phyloP scores from a whole-genome alignment of 2,113 vertebrate genomes.

The Macaca nemestrina region DNA sequence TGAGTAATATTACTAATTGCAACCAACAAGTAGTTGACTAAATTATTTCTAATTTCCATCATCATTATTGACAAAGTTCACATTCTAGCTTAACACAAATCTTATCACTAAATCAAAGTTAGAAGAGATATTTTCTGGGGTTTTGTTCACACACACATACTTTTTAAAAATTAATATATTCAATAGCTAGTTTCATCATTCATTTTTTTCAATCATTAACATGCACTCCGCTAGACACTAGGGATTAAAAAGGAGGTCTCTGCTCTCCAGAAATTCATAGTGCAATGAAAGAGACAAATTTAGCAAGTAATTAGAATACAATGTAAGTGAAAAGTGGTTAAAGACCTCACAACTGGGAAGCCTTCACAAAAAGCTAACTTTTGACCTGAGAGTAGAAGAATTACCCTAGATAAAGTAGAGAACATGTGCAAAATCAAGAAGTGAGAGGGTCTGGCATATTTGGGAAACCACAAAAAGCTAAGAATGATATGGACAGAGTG shows the following conservation, averaged over 20 bases:
- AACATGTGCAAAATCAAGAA: neutral
- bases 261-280: conserved; percentile 54
- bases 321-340: conserved; percentile 44
- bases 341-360: conserved; percentile 46
- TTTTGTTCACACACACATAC: neutral
- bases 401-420: neutral
- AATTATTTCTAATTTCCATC: conserved; percentile 26
- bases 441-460: neutral
- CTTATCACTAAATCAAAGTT: neutral
- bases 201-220: conserved; percentile 48
- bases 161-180: conserved; percentile 47
- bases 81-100: neutral
- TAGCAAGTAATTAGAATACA: conserved; percentile 66
- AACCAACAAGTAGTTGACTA: neutral
- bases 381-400: conserved; percentile 37
- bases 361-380: conserved; percentile 52
- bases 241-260: conserved; percentile 42
- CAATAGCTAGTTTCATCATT: conserved; percentile 51
- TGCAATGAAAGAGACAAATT: conserved; percentile 56
- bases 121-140: neutral
- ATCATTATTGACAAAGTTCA: neutral
- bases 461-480: neutral
- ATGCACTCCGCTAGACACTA: conserved; percentile 44
- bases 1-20: neutral
- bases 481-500: neutral